Evolutionary conservation across 2,797 vertebrate species (phyloP), one percentile per base, ranked within the genome.

Genomic region (Myotis planiceps): DNA sequence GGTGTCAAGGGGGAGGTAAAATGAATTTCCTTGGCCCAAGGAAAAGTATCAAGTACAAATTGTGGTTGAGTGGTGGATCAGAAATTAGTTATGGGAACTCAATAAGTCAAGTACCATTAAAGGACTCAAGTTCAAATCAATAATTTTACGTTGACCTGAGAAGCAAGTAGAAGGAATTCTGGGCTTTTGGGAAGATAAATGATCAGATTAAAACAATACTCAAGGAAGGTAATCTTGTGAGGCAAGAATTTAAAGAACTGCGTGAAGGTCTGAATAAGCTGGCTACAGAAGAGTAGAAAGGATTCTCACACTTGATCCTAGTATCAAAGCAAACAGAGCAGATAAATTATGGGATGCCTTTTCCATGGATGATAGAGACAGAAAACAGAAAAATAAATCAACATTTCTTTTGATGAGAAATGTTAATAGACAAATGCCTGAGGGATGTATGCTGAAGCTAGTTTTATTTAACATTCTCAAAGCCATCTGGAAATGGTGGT

Each of bases 381-480:
- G 93, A 89, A 93, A 96, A 89, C 42, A 96, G 88, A 84, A 47
- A 85, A 74, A 65, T 21, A 84, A 19, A 79, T 49, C 65, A 90
- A 88, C 90, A 84, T 69, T 95, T 84, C 80, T 85, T 92, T 68
- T 51, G 88, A 96, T 80, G 75, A 92, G 83, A 82, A 92, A 91
- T 78, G 89, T 76, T 94, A 94, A 95, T n/a, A 80, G 79, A 90
- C 60, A 42, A 29, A 63, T 27, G 89, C 92, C 94, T 72, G 82
- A 92, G 93, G 88, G 53, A 89, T 79, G 29, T 68, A 18, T 76
- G 71, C 47, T 66, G 89, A 88, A 83, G 76, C 79, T 18, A 83
- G 89, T 91, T 92, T 96, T 92, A 94, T 90, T 96, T 94, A 96
- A 92, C 74, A 83, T 83, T 91, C 69, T 88, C 63, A 86, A 91